These are phyloP conservation scores for Anodontia alba DNA, from an alignment of 2,888 invertebrate species.

Conservation along the genomic window DNA sequence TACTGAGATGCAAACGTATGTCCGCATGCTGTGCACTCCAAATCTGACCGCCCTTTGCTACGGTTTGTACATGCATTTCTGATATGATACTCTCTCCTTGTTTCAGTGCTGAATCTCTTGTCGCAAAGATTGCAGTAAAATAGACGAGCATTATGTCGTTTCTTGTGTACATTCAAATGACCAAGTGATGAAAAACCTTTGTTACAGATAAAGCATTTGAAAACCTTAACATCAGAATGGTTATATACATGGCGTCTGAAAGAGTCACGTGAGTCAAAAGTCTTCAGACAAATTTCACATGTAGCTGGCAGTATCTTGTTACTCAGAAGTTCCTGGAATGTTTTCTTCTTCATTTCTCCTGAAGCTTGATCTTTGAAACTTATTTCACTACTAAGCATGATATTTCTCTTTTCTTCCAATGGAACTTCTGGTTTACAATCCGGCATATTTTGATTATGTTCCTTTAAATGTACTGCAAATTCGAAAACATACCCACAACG, in stretches of 20 bases:
- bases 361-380: not conserved
- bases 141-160: not conserved
- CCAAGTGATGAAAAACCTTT: not conserved
- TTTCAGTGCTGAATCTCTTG: not conserved
- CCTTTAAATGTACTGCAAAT: conserved; percentile 28
- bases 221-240: not conserved
- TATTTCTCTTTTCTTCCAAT: not conserved
- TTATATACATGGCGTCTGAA: not conserved
- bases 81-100: not conserved
- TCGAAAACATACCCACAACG: conserved; percentile 40
- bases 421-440: conserved; percentile 17
- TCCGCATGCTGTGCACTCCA: not conserved
- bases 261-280: not conserved
- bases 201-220: not conserved
- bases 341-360: not conserved
- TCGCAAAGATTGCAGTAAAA: not conserved
- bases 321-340: not conserved
- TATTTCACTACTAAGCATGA: not conserved
- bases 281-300: conserved; percentile 4
- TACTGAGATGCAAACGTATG: not conserved
- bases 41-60: not conserved
- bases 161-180: not conserved
- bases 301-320: not conserved
- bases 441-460: conserved; percentile 26
- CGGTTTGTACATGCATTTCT: not conserved